Evolutionary conservation across 2,113 vertebrate genomes (phyloP).

Genomic region (Himantopus leucocephalus): DNA sequence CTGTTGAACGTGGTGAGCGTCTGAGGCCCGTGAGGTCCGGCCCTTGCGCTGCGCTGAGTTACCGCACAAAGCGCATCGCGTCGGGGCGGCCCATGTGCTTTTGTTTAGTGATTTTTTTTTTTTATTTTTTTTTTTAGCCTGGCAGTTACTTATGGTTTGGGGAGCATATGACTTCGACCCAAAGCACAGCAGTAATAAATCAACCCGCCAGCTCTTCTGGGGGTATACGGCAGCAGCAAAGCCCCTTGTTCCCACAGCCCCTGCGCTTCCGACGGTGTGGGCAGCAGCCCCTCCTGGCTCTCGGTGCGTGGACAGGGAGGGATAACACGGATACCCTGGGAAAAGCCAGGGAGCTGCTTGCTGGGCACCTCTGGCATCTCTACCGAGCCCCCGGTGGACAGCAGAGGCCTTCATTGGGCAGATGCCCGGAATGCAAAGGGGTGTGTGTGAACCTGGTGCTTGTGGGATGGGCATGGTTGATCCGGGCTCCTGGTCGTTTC

Average conservation of each 20-base stretch:
- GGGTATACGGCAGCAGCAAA: not conserved
- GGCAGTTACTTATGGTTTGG: not conserved
- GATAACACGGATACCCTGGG: fast-evolving
- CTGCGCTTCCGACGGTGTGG: fast-evolving
- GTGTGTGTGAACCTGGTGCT: fast-evolving
- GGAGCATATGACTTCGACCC: not conserved
- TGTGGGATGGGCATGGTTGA: not conserved
- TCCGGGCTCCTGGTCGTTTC: not conserved
- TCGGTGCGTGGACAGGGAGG: fast-evolving
- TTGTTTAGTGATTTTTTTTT: not conserved
- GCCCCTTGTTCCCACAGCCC: not conserved
- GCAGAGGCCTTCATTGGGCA: not conserved
- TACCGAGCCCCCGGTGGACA: fast-evolving
- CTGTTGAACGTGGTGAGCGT: fast-evolving
- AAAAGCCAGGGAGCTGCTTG: not conserved
- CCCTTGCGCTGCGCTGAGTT: not conserved
- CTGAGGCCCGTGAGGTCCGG: fast-evolving
- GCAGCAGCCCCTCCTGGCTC: not conserved
- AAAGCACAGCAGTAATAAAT: not conserved
- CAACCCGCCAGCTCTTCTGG: not conserved
- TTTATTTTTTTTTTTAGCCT: not conserved
- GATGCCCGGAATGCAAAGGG: not conserved
- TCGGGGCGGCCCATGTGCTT: not conserved
- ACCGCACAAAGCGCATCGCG: fast-evolving
- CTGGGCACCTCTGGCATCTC: not conserved